A percentile compares a stretch with the other conserved stretches of the same genome.
These are phyloP conservation scores for Hybognathus amarus DNA, from an alignment of 2,797 vertebrate species.

Conservation along the genomic window DNA sequence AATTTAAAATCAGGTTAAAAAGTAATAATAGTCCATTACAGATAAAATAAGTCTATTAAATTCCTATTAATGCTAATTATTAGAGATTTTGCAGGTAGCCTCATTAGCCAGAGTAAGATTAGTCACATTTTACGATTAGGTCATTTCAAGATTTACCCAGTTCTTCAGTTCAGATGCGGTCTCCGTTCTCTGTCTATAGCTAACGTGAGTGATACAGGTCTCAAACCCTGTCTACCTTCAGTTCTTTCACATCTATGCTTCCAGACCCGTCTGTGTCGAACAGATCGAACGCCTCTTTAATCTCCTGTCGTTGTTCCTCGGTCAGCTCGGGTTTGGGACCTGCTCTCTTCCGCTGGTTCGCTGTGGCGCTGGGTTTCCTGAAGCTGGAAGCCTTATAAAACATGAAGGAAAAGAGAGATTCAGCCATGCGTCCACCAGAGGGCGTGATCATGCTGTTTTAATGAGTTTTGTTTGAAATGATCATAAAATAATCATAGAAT, in stretches of 20 bases:
- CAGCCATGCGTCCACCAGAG: neutral
- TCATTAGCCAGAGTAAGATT: neutral
- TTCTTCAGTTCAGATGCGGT: neutral
- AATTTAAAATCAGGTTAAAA: too few relatives aligned
- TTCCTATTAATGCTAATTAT: too few relatives aligned
- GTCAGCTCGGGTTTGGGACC: slow-evolving; percentile 82
- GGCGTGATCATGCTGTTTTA: neutral
- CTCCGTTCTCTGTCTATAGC: neutral
- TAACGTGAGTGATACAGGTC: neutral
- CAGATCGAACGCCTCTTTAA: slow-evolving; percentile 93
- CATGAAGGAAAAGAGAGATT: neutral
- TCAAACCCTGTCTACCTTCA: slow-evolving; percentile 80
- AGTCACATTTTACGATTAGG: neutral
- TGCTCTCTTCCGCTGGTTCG: slow-evolving; percentile 80
- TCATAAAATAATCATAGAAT: neutral
- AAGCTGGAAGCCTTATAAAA: slow-evolving; percentile 77
- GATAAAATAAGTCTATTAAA: neutral
- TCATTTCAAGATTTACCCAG: neutral
- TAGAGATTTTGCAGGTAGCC: too few relatives aligned
- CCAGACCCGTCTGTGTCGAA: slow-evolving; percentile 92
- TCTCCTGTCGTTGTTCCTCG: slow-evolving; percentile 91
- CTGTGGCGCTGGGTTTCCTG: slow-evolving; percentile 71
- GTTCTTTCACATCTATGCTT: slow-evolving; percentile 90
- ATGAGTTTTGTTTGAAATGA: neutral
- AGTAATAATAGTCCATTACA: neutral